Evolutionary conservation across 2,797 vertebrate species (phyloP).

Genomic region (Sebastes matsubarae): DNA sequence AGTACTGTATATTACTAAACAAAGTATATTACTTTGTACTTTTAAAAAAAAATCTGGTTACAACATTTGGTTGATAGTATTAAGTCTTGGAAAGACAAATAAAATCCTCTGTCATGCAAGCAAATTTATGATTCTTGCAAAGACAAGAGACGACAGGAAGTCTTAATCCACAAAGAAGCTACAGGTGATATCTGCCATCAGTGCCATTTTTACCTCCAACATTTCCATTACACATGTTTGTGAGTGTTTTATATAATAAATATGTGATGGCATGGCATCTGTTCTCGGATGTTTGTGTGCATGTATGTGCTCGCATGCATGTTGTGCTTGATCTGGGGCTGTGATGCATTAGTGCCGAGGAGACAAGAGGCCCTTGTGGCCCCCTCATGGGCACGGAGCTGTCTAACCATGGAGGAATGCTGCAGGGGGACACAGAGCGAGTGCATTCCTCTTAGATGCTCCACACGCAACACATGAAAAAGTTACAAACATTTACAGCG

Average conservation of each 20-base stretch:
- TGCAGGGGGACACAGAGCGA: slow-evolving; percentile 62
- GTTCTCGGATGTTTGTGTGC: slow-evolving; percentile 43
- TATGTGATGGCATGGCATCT: slow-evolving; percentile 48
- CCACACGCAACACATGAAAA: slow-evolving; percentile 64
- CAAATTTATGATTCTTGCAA: background rate
- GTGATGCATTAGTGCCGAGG: slow-evolving; percentile 75
- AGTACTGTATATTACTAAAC: too few species aligned
- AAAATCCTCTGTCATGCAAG: background rate
- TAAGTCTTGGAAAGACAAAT: background rate
- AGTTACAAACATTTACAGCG: slow-evolving; percentile 55
- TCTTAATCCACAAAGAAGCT: slow-evolving; percentile 2
- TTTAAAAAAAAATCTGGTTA: background rate
- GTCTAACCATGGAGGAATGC: slow-evolving; percentile 74
- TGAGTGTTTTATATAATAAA: slow-evolving; percentile 21
- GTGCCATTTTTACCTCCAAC: background rate
- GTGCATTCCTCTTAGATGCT: slow-evolving; percentile 69
- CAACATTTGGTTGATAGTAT: background rate
- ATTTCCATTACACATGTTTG: background rate
- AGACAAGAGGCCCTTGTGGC: slow-evolving; percentile 75
- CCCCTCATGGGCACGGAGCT: slow-evolving; percentile 70
- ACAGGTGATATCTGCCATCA: slow-evolving; percentile 27
- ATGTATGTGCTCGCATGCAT: slow-evolving; percentile 54
- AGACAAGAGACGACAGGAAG: background rate
- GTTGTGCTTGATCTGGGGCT: slow-evolving; percentile 66
- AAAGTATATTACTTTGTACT: too few species aligned